Base-by-base conservation (phyloP, 2,797 vertebrate genomes). In the Notolepis coatsorum region DNA sequence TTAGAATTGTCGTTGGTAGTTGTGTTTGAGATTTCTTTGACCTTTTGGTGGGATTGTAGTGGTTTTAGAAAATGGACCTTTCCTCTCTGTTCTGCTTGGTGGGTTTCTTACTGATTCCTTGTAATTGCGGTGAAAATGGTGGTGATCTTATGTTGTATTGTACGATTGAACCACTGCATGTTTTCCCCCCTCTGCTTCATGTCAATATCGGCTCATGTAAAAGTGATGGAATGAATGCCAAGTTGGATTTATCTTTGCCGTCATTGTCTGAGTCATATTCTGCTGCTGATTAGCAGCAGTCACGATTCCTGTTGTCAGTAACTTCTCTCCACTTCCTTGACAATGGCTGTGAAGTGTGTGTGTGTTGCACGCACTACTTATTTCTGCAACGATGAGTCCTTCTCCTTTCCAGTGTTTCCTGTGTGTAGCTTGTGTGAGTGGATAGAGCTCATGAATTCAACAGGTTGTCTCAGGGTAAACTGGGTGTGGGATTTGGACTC, bases 381-480 rank as follows among this genome's bases (percentile, higher is more conserved):
- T 38, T 49, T 13, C 39, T 23, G 53, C 30, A 25, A 48, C 20
- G n/a, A 54, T 53, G 23, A 50, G 42, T 55, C 41, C 6, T 18
- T 59, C 46, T 27, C 35, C n/a, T n/a, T n/a, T n/a, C 35, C 10
- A 46, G 2, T 49, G 47, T 25, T 52, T 65, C 56, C 13, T 63
- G 28, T 69, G 49, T 63, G 41, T 47, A 42, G 56, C 24, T 7
- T 18, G 18, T 25, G 12, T 43, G 50, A 35, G 39, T 48, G 27
- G 20, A 12, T 31, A 33, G 3, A 33, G 51, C 25, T 42, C 33
- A 45, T 67, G 39, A 49, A 23, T 61, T 59, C n/a, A 33, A 24
- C 52, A 53, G 24, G 49, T 46, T 52, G 53, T 63, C 86, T 84
- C 71, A 64, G 84, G 83, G 27, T 61, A 68, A 79, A 63, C n/a